A percentile compares a stretch with the other conserved stretches of the same genome.
Evolutionary conservation across 2,888 invertebrate species (phyloP).

Genomic region (Rhimphoctona megacephalus): DNA sequence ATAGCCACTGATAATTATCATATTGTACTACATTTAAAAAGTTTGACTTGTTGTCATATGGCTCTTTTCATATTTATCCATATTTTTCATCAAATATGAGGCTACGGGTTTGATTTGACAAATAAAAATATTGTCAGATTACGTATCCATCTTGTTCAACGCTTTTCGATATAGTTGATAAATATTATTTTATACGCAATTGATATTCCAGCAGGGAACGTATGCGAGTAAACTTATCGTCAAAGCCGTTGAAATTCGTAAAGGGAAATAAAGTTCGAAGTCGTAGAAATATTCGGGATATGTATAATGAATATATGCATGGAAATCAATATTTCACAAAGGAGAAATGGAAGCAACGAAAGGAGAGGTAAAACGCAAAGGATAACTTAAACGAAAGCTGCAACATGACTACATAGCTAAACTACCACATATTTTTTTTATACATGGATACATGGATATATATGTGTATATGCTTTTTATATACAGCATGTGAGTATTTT

Average conservation of each 20-base stretch:
- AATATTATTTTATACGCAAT: background rate
- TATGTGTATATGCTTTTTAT: background rate
- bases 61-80: background rate
- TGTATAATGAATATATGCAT: constrained; percentile 1
- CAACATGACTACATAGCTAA: constrained; percentile 28
- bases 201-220: background rate
- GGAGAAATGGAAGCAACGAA: constrained; percentile 29
- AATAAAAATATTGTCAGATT: background rate
- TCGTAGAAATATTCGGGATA: background rate
- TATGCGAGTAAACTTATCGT: background rate
- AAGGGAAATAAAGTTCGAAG: background rate
- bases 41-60: background rate
- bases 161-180: background rate
- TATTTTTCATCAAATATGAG: background rate
- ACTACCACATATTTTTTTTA: constrained; percentile 12
- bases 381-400: constrained; percentile 52
- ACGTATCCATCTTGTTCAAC: background rate
- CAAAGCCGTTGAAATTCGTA: background rate
- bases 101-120: background rate
- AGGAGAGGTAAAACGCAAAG: constrained; percentile 24
- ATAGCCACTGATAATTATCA: background rate
- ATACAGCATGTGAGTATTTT: constrained; percentile 20
- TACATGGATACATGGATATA: background rate
- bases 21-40: constrained; percentile 8
- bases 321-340: constrained; percentile 46